Percentiles rank a stretch among this genome's conserved stretches.
Conservation (phyloP, 2,888 invertebrate species). For the Heliconius hortense region DNA sequence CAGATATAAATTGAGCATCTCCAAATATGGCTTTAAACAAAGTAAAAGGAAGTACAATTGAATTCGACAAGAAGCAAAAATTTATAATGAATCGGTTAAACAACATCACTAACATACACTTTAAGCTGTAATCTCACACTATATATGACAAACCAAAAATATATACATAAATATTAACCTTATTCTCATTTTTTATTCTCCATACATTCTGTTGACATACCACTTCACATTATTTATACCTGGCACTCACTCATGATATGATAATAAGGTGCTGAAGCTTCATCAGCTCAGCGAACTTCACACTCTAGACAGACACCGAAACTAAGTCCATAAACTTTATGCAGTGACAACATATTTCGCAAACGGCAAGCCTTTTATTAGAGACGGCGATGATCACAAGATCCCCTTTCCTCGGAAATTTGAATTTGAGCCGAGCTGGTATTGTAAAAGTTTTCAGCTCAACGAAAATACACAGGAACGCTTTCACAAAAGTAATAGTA, state of each 20-base stretch:
- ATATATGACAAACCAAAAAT: not conserved
- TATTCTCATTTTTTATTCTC: not conserved
- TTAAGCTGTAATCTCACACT: not conserved
- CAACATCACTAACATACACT: not conserved
- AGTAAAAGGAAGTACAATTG: no score
- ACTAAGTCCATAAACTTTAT: slow-evolving; percentile 78
- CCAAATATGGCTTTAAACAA: not conserved
- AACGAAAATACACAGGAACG: slow-evolving; percentile 79
- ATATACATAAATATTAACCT: not conserved
- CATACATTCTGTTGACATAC: not conserved
- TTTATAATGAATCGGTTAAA: not conserved
- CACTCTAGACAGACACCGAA: slow-evolving; percentile 60
- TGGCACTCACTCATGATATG: slow-evolving; percentile 54
- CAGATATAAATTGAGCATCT: not conserved
- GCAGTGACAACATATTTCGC: slow-evolving; percentile 80
- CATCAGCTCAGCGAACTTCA: slow-evolving; percentile 54
- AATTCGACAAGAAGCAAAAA: slow-evolving; percentile 10
- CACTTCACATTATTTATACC: slow-evolving; percentile 21
- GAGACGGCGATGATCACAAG: slow-evolving; percentile 70
- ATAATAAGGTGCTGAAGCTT: slow-evolving; percentile 53
- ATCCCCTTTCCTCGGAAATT: slow-evolving; percentile 65
- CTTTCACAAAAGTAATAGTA: slow-evolving; percentile 75
- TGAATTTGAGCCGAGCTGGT: slow-evolving; percentile 70
- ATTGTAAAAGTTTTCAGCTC: slow-evolving; percentile 80
- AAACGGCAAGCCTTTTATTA: slow-evolving; percentile 73